Evolutionary conservation across 2,888 invertebrate genomes (phyloP).

Genomic region (Meiosimyza platycephala): DNA sequence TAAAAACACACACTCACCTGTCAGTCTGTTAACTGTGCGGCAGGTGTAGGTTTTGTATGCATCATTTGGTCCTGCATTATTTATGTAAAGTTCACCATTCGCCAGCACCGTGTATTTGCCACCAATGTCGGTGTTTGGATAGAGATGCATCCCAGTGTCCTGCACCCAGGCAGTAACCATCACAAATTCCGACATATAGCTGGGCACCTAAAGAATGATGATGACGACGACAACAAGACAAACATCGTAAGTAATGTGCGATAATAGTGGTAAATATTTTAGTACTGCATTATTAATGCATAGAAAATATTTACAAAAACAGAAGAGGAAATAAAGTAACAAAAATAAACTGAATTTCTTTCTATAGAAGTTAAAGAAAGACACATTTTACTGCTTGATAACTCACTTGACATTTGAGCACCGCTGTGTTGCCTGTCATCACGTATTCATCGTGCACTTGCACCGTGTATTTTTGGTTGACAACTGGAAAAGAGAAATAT

Average conservation of each 20-base stretch:
- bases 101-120: conserved; percentile 82
- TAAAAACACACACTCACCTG: conserved; percentile 67
- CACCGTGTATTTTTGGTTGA: conserved; percentile 87
- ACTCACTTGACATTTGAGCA: conserved; percentile 81
- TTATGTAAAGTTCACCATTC: conserved; percentile 87
- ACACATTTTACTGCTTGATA: not conserved
- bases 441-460: conserved; percentile 93
- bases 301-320: not conserved
- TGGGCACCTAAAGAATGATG: conserved; percentile 72
- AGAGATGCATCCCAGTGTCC: conserved; percentile 83
- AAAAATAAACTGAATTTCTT: not conserved
- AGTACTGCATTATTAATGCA: conserved; percentile 17
- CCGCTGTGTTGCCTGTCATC: conserved; percentile 89
- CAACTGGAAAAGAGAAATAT: conserved; percentile 70
- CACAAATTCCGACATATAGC: conserved; percentile 88
- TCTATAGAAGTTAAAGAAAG: not conserved
- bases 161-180: conserved; percentile 91
- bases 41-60: conserved; percentile 85
- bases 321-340: not conserved
- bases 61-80: conserved; percentile 81
- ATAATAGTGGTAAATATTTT: not conserved
- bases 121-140: conserved; percentile 80
- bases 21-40: conserved; percentile 82
- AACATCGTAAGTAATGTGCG: not conserved
- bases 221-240: not conserved